Evolutionary conservation across 2,888 invertebrate species (phyloP).

Genomic region (Pseudeuparius sepicola): DNA sequence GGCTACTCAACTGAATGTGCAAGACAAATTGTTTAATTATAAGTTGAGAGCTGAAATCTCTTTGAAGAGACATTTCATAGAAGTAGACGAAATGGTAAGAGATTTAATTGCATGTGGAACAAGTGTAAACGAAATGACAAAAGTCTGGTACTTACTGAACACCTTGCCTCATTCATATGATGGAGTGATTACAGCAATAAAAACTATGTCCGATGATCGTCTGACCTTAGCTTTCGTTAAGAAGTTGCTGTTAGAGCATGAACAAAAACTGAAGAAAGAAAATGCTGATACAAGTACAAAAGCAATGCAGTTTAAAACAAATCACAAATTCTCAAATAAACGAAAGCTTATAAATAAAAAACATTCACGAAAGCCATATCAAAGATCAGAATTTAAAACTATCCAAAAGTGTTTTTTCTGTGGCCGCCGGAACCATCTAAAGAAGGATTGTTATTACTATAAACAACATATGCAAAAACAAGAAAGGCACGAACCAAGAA

Average conservation of each 20-base stretch:
- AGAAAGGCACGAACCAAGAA: slow-evolving; percentile 17
- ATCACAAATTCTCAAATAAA: slow-evolving; percentile 11
- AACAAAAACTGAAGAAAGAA: slow-evolving; percentile 19
- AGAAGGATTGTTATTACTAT: slow-evolving; percentile 27
- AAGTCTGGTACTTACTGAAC: slow-evolving; percentile 30
- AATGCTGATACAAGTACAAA: slow-evolving; percentile 5
- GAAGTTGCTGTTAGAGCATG: slow-evolving; percentile 23
- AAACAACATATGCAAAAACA: slow-evolving; percentile 20
- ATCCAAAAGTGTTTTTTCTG: slow-evolving; percentile 28
- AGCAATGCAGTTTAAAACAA: no score
- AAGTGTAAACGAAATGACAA: slow-evolving; percentile 32
- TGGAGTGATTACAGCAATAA: slow-evolving; percentile 32
- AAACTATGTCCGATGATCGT: slow-evolving; percentile 29
- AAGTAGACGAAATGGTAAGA: slow-evolving; percentile 31
- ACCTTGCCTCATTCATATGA: slow-evolving; percentile 24
- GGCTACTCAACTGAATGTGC: slow-evolving; percentile 23
- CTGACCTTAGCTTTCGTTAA: slow-evolving; percentile 33
- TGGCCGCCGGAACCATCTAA: slow-evolving; percentile 28
- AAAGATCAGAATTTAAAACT: slow-evolving; percentile 4
- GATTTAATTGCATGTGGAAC: slow-evolving; percentile 32
- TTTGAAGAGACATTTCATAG: slow-evolving; percentile 26
- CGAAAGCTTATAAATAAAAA: slow-evolving; percentile 13
- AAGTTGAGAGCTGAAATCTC: slow-evolving; percentile 20
- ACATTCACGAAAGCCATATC: slow-evolving; percentile 2
- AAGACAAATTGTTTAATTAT: slow-evolving; percentile 13